Base-by-base conservation (phyloP, 2,797 vertebrate species). In the Cyprinodon diabolis region DNA sequence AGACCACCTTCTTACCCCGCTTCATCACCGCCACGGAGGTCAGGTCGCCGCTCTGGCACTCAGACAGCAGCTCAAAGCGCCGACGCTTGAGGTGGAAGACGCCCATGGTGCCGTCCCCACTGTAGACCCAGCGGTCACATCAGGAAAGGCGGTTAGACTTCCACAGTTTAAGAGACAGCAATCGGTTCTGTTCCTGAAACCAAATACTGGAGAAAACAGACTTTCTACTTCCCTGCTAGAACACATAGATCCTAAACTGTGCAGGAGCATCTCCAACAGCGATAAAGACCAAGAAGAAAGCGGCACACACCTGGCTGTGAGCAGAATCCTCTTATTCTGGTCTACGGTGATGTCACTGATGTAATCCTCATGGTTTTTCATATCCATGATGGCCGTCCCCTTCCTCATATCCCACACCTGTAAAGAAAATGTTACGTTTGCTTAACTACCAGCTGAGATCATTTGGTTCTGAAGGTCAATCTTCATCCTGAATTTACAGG, bases 401-500 rank as follows among this genome's bases (percentile, higher is more conserved):
- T 91, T 97, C 73, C 98, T 96, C 92, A 98, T 93, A 69, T 99
- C 98, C 98, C 98, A 99, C 11, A 99, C 94, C 86, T 98, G 92
- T 83, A 96, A 6, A 56, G 0, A 15, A 35, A 60, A 56, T 15
- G 10, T 8, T 14, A 8, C 10, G 54, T 23, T 51, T 15, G 15
- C 6, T 15, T 9, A 52, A 9, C 51, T 21, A 17, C 19, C 4
- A 6, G 14, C 49, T 17, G 15, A 52, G 17, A 19, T 21, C 51
- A 8, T 5, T 4, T 19, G 17, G 51, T 5, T 52, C 17, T 7
- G 51, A 19, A 52, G 4, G 17, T 52, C 15, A 6, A 17, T 49
- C 48, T 49, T 49, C 2, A 49, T 12, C 4, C 9, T 4, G 13
- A 47, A 2, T 4, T 49, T 49, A 30, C 30, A 30, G 30, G 30